Percentiles rank a stretch among this genome's conserved stretches.
Evolutionary conservation across 2,113 vertebrate species (phyloP).

Genomic region (Taxidea taxus): DNA sequence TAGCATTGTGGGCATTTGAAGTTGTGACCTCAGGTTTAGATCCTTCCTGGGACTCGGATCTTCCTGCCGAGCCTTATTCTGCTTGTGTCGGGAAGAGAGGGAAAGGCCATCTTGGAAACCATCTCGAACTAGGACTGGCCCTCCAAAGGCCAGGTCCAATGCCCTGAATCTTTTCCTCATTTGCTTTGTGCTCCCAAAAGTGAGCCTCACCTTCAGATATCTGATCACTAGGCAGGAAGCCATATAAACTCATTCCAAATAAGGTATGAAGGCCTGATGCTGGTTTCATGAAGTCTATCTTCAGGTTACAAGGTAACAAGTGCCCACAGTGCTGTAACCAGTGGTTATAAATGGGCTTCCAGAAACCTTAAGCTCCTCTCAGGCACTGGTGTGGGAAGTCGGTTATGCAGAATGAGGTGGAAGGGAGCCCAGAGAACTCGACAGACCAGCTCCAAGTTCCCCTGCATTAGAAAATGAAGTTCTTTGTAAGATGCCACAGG

Average conservation of each 20-base stretch:
- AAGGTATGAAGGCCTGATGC: neutral
- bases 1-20: neutral
- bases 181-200: neutral
- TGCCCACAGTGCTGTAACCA: neutral
- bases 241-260: neutral
- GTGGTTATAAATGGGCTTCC: neutral
- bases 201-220: neutral
- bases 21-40: no score
- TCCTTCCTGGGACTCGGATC: neutral
- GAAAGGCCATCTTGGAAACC: neutral
- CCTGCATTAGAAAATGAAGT: neutral
- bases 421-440: neutral
- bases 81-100: neutral
- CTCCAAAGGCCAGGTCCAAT: neutral
- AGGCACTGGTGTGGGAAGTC: neutral
- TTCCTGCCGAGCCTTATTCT: neutral
- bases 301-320: neutral
- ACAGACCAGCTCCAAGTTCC: neutral
- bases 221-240: neutral
- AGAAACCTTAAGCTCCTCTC: neutral
- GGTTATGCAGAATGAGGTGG: neutral
- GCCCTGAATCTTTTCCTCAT: neutral
- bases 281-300: accelerated
- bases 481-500: neutral
- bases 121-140: neutral